phyloP scores from a whole-genome alignment of 2,888 invertebrate species.

The Rhogogaster chlorosoma region DNA sequence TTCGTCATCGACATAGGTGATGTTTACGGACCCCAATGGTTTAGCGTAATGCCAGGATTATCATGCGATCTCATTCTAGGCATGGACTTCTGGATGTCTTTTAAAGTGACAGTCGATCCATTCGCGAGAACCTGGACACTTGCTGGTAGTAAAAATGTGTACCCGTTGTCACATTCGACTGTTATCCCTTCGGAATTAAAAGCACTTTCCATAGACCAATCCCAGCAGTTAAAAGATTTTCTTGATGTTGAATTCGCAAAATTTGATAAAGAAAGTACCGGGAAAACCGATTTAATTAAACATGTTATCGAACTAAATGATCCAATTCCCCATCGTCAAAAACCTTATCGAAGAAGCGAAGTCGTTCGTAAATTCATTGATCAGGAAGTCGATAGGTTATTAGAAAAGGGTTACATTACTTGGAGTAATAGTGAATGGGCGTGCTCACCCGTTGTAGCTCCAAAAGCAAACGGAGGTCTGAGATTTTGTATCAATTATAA shows the following conservation, averaged over 20 bases:
- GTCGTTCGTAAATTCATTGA: slow-evolving; percentile 25
- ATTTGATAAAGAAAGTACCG: background rate
- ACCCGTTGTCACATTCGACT: slow-evolving; percentile 33
- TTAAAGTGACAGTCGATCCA: slow-evolving; percentile 52
- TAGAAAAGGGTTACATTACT: background rate
- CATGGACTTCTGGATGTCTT: slow-evolving; percentile 54
- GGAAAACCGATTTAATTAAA: slow-evolving; percentile 11
- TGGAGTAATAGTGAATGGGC: slow-evolving; percentile 29
- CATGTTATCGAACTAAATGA: slow-evolving; percentile 21
- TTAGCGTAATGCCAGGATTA: slow-evolving; percentile 50
- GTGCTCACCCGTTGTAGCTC: slow-evolving; percentile 20
- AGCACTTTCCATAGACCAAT: background rate
- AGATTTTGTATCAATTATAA: slow-evolving; percentile 33
- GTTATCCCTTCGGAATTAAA: slow-evolving; percentile 33
- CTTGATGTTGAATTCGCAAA: slow-evolving; percentile 2
- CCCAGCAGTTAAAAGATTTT: background rate
- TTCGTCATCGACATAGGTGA: slow-evolving; percentile 52
- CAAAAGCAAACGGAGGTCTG: slow-evolving; percentile 30
- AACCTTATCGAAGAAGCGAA: slow-evolving; percentile 47
- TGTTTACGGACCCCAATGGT: slow-evolving; percentile 55
- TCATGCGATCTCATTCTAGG: slow-evolving; percentile 52
- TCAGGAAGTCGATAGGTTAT: slow-evolving; percentile 19
- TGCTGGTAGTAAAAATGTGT: slow-evolving; percentile 40
- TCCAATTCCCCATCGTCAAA: slow-evolving; percentile 16
- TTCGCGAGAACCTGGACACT: slow-evolving; percentile 46